Percentiles rank a stretch among this genome's conserved stretches.
These are phyloP conservation scores for Neodiprion fabricii DNA, from an alignment of 1,140 invertebrate species.

Conservation along the genomic window DNA sequence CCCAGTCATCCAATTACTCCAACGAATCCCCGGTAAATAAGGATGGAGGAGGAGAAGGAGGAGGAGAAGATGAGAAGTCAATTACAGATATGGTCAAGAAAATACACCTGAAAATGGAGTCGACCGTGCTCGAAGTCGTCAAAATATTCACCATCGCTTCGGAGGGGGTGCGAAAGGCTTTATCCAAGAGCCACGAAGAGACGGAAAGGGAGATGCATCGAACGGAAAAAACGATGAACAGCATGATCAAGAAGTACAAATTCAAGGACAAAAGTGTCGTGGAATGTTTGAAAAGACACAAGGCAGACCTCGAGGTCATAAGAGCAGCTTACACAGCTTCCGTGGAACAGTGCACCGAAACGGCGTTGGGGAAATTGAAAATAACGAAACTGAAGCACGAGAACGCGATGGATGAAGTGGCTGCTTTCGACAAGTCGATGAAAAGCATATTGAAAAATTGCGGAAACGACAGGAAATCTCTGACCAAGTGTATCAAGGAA, in stretches of 20 bases:
- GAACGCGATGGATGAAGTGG: slow-evolving; percentile 8
- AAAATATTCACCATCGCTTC: not conserved
- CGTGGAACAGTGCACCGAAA: slow-evolving; percentile 18
- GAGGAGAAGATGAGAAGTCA: slow-evolving; percentile 6
- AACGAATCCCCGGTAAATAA: slow-evolving; percentile 10
- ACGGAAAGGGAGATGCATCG: not conserved
- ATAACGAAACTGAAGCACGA: slow-evolving; percentile 8
- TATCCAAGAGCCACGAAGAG: not conserved
- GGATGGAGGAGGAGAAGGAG: not conserved
- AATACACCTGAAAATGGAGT: slow-evolving; percentile 7
- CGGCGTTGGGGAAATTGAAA: not conserved
- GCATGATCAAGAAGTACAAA: not conserved
- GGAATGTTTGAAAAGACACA: slow-evolving; percentile 10
- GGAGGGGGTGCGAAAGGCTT: not conserved
- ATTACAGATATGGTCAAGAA: slow-evolving; percentile 10
- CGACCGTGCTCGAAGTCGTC: not conserved
- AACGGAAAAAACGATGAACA: slow-evolving; percentile 14
- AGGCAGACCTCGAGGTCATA: not conserved
- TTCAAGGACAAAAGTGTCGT: not conserved
- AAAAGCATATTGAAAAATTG: not conserved
- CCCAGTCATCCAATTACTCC: slow-evolving; percentile 20
- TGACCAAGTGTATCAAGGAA: not conserved
- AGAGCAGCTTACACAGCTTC: not conserved
- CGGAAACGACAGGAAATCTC: not conserved
- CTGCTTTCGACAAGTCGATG: not conserved